phyloP scores from a whole-genome alignment of 2,888 invertebrate species.

The Ditula angustiorana region DNA sequence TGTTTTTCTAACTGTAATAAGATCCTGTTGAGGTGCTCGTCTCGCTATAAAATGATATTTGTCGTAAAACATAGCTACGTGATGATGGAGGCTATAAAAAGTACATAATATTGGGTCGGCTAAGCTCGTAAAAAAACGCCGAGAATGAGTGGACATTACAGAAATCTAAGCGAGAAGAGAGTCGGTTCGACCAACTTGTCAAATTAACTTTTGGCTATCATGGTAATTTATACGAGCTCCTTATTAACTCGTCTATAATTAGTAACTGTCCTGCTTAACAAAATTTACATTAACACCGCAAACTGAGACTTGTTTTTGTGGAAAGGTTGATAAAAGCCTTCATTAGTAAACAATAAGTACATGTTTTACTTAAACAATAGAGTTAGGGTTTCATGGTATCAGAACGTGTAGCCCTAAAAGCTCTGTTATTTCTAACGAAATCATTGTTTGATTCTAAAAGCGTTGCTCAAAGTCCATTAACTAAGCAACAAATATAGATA shows the following conservation, averaged over 20 bases:
- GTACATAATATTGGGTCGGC: constrained; percentile 58
- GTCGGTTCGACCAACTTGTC: not conserved
- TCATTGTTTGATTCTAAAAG: not conserved
- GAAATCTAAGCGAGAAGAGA: constrained; percentile 26
- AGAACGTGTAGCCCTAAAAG: no score
- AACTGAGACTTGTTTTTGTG: no score
- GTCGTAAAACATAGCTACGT: constrained; percentile 57
- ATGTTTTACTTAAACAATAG: no score
- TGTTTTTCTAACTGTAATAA: constrained; percentile 38
- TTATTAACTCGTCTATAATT: not conserved
- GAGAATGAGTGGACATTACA: constrained; percentile 57
- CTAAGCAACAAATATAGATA: constrained; percentile 1
- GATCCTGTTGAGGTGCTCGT: constrained; percentile 38
- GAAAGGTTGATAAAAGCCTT: no score
- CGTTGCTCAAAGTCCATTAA: constrained; percentile 7
- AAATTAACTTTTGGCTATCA: constrained; percentile 1
- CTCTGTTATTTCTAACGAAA: not conserved
- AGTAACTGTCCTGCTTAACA: no score
- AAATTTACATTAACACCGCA: no score
- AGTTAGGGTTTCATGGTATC: no score
- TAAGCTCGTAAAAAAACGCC: constrained; percentile 62
- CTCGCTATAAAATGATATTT: constrained; percentile 54
- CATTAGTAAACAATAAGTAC: no score
- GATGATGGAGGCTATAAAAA: constrained; percentile 68
- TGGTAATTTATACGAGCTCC: not conserved